Base-by-base conservation (phyloP, 2,888 invertebrate genomes). In the Mesorhabditis spiculigera region DNA sequence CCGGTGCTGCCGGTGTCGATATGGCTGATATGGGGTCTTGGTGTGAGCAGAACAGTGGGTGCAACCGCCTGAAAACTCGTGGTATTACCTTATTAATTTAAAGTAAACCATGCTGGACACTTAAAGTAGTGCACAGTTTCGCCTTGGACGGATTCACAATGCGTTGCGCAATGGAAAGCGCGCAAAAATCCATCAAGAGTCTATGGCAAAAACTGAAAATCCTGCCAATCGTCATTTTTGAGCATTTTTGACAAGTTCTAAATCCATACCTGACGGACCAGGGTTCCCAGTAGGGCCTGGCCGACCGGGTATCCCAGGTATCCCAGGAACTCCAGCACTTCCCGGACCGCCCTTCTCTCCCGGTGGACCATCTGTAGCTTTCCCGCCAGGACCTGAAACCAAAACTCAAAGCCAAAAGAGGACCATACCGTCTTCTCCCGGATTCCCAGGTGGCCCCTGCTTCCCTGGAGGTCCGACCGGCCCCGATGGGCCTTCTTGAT, bases 331-430 rank as follows among this genome's bases (percentile, higher is more conserved):
- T 50, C 58, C 58, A 10, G 58, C 58, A 50, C n/a, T 50, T n/a
- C 58, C 58, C 8, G 58, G 58, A 50, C 58, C 58, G 58, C 58
- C 58, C n/a, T n/a, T 10, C n/a, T 50, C 58, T 50, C 58, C 58
- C 8, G n/a, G 58, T 50, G 58, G 58, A 10, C 58, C 58, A n/a
- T 50, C 58, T 50, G 8, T n/a, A 50, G 58, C 58, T 13, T 13
- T n/a, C 8, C 58, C 58, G 10, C n/a, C 10, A 13, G n/a, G 8
- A 10, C 58, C 58, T 50, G 58, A 50, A 1, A 50, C 10, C 8
- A 13, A 50, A 50, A 10, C 58, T 50, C 8, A n/a, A 50, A n/a
- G 3, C 8, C 3, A 50, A n/a, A 50, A 13, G 3, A 50, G n/a
- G 1, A 50, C 58, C 58, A 2, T 50, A 50, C 58, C 58, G 10